Base-by-base conservation (phyloP, 2,797 vertebrate species). In the Sternarchorhynchus goeldii region DNA sequence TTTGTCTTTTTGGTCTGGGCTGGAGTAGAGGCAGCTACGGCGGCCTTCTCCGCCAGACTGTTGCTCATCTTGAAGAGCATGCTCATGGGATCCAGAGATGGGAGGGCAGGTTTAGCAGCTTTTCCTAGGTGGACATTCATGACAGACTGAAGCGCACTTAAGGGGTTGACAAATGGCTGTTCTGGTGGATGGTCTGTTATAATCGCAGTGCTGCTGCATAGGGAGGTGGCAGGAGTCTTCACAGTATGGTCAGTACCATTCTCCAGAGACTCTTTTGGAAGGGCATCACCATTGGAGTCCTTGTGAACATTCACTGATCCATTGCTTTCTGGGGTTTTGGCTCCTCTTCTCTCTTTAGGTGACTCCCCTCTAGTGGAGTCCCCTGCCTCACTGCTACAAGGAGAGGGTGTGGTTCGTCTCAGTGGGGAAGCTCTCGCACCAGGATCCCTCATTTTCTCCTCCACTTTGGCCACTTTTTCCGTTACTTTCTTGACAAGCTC, bases 31-130 rank as follows among this genome's bases (percentile, higher is more conserved):
- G 93, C 89, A 31, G 97, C 97, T 84, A 99, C 95, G 0, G 97
- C 96, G 1, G 98, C 96, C 90, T 99, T 99, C 88, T 99, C 98
- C 0, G 96, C 98, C 90, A 99, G 91, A 90, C 95, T 99, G 90
- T 99, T 99, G 93, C 98, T 99, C 97, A 99, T 99, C 94, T 99
- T 99, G 89, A 98, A 98, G 73, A 99, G 93, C 97, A 99, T 99
- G 90, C 97, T 99, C 97, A 99, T 99, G 78, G 98, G 98, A 90
- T 99, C 98, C 32, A 99, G 93, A 60, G 96, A 93, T 0, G 98
- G 98, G 86, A 99, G 88, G 39, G 97, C 96, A 0, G 98, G 97
- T 86, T 99, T 99, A 60, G 98, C 96, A 0, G 98, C 98, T 89
- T 99, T 99, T 64, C 97, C 98, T 76, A 99, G 91, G 90, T 99